phyloP scores from a whole-genome alignment of 2,113 vertebrate species.

The Microcebus tavaratra region DNA sequence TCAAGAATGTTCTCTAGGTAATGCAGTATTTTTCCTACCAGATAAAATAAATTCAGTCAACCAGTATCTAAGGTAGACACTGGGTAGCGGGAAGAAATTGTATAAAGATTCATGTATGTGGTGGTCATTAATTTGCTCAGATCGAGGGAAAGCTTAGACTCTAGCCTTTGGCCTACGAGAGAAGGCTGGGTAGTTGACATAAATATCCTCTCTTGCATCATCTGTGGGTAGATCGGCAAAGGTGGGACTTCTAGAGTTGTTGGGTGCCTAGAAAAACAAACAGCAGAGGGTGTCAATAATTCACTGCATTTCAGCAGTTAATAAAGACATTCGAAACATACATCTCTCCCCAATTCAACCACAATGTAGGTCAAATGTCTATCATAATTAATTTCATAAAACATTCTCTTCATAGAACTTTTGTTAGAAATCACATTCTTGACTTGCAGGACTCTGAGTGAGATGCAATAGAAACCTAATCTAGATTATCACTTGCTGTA shows the following conservation, averaged over 20 bases:
- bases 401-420: neutral
- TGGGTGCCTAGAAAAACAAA: slow-evolving; percentile 63
- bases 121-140: neutral
- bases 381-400: neutral
- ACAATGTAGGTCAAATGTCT: neutral
- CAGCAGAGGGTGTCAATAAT: neutral
- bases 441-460: neutral
- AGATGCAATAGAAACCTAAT: neutral
- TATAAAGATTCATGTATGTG: neutral
- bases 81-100: neutral
- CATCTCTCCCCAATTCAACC: neutral
- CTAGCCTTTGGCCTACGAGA: slow-evolving; percentile 42
- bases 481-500: neutral
- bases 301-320: neutral
- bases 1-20: neutral
- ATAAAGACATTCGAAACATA: neutral
- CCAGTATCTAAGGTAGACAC: neutral
- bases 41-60: neutral
- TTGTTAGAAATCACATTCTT: neutral
- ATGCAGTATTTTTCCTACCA: neutral
- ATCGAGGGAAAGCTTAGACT: neutral
- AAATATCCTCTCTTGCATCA: slow-evolving; percentile 63
- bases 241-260: slow-evolving; percentile 44
- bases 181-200: slow-evolving; percentile 71
- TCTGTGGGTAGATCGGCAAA: neutral